Evolutionary conservation across 2,113 vertebrate species (phyloP), one percentile per base, ranked within the genome.

Genomic region (Rattus rattus): DNA sequence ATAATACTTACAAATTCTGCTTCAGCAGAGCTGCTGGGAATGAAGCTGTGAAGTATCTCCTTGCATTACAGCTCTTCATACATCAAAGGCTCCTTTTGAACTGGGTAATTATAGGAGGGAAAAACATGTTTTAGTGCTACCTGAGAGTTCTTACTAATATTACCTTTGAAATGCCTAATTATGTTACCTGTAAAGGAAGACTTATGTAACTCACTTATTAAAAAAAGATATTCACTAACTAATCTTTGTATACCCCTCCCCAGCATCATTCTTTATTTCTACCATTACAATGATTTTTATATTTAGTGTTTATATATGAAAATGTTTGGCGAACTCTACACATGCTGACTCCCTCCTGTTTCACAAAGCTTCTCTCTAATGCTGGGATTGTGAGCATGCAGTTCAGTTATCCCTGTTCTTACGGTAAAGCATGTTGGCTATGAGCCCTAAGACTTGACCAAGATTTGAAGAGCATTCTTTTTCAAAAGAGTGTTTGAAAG

Each of bases 61-160:
- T 83, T 96, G 93, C 63, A 92, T 92, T 95, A 85, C 89, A 81
- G 52, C 72, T 96, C 52, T 96, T 98, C 96, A 88, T 84, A 96
- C 96, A 96, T 97, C 91, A 98, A 97, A 97, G 79, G 77, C 81
- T 94, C 94, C 39, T 76, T 97, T 95, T 97, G 80, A 95, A 96
- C 92, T 97, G 94, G 77, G 77, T 93, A 92, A 97, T 94, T 95
- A 73, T 88, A 86, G 52, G 95, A 86, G 52, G 87, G 84, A n/a
- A 80, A 96, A 84, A 87, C 83, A 95, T 65, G 22, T 95, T 84
- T 97, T 97, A 95, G 54, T 97, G 91, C 88, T 89, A n/a, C 92
- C 77, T 97, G 96, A 96, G 67, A 95, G 83, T 98, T 97, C 96
- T 95, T 96, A 97, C 97, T 95, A 96, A 97, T 97, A 90, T 96